A percentile compares a stretch with the other conserved stretches of the same genome.
phyloP scores from a whole-genome alignment of 2,797 vertebrate species.

The Amphiprion clarkii region DNA sequence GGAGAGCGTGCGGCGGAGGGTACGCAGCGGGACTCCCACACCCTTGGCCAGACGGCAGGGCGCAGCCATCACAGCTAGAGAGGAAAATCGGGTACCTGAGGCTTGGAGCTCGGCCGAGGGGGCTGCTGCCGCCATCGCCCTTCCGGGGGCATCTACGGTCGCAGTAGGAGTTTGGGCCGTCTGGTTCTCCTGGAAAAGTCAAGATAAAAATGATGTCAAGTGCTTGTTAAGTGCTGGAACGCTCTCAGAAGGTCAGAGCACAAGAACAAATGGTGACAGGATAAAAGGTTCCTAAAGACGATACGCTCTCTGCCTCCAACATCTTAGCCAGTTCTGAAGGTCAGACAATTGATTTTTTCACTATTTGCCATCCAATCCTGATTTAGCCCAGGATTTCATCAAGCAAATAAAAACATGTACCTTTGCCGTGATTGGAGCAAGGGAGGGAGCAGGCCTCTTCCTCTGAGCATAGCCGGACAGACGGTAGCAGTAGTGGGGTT shows the following conservation, averaged over 20 bases:
- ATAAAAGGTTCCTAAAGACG: background rate
- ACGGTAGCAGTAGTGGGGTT: slow-evolving; percentile 97
- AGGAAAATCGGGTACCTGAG: slow-evolving; percentile 95
- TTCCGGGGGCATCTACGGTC: slow-evolving; percentile 85
- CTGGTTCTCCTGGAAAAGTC: slow-evolving; percentile 86
- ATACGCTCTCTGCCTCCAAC: background rate
- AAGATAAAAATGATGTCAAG: background rate
- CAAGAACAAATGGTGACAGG: background rate
- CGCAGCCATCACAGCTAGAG: slow-evolving; percentile 84
- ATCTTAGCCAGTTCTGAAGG: background rate
- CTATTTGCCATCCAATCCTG: background rate
- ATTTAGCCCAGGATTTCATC: slow-evolving; percentile 4
- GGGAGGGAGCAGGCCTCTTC: slow-evolving; percentile 91
- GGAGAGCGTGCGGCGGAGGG: slow-evolving; percentile 87
- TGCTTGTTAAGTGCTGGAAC: background rate
- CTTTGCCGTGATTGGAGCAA: slow-evolving; percentile 86
- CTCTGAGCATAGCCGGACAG: slow-evolving; percentile 94
- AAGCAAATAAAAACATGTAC: slow-evolving; percentile 77
- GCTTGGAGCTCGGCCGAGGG: slow-evolving; percentile 87
- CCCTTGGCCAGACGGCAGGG: slow-evolving; percentile 81
- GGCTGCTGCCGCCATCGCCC: slow-evolving; percentile 72
- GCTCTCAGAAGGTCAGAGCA: background rate
- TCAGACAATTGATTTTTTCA: too few relatives aligned
- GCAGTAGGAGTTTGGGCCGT: slow-evolving; percentile 77
- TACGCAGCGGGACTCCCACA: slow-evolving; percentile 85